phyloP scores from a whole-genome alignment of 1,140 invertebrate genomes.

The Brachionus rubens region DNA sequence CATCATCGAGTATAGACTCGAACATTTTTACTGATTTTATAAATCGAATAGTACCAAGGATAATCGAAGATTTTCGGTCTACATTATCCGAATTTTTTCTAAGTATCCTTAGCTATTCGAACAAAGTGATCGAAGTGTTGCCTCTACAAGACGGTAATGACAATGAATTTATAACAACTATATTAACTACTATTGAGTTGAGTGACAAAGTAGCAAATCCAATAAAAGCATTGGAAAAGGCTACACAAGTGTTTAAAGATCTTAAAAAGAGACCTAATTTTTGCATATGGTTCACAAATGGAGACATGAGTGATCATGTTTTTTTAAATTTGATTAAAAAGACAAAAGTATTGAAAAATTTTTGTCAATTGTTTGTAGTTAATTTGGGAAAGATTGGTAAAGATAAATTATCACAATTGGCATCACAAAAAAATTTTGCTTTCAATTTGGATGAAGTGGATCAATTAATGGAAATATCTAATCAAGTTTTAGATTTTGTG shows the following conservation, averaged over 20 bases:
- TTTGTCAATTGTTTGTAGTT: constrained; percentile 9
- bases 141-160: neutral
- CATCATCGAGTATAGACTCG: neutral
- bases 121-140: neutral
- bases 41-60: neutral
- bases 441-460: neutral
- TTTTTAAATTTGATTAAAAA: neutral
- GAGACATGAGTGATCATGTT: neutral
- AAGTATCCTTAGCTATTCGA: neutral
- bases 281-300: constrained; percentile 17
- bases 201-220: neutral
- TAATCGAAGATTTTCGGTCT: neutral
- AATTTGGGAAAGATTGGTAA: neutral
- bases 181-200: neutral
- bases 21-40: neutral
- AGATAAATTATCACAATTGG: neutral
- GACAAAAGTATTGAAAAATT: neutral
- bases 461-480: too few species aligned
- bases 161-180: neutral
- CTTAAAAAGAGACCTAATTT: neutral
- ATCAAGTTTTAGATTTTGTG: too few species aligned
- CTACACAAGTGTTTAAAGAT: neutral
- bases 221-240: constrained; percentile 2
- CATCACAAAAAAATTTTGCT: neutral
- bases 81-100: neutral